Evolutionary conservation across 2,113 vertebrate species (phyloP).

Genomic region (Corvus hawaiiensis): DNA sequence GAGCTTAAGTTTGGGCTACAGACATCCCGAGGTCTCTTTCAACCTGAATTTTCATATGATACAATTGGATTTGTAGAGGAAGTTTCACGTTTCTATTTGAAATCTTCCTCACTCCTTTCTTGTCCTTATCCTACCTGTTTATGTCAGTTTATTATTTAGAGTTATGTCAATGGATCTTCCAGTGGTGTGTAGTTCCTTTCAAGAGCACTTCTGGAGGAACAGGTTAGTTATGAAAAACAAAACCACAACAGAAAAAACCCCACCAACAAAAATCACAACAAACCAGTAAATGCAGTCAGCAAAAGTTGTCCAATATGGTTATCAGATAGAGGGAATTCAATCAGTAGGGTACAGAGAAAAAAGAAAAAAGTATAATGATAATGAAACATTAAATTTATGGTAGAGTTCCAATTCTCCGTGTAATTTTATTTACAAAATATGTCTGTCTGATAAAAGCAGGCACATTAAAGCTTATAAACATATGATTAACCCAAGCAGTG

Average conservation of each 20-base stretch:
- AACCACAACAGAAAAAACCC: background rate
- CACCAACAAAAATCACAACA: background rate
- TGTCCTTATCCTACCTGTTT: background rate
- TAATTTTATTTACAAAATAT: background rate
- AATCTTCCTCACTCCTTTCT: background rate
- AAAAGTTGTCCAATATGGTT: background rate
- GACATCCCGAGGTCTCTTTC: background rate
- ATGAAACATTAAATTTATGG: background rate
- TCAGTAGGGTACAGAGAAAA: background rate
- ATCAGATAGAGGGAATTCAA: background rate
- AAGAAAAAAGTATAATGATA: background rate
- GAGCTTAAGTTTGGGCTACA: background rate
- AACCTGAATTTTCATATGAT: background rate
- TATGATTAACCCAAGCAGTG: background rate
- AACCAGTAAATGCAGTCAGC: background rate
- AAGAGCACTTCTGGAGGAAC: background rate
- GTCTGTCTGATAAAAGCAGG: background rate
- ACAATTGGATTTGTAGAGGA: background rate
- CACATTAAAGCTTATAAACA: background rate
- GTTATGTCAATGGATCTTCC: background rate
- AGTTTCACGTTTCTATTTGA: background rate
- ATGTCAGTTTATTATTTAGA: background rate
- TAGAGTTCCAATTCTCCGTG: background rate
- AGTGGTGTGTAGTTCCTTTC: background rate
- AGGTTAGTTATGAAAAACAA: background rate